A percentile compares a stretch with the other conserved stretches of the same genome.
Evolutionary conservation across 2,888 invertebrate genomes (phyloP).

Genomic region (Rosalia funebris): DNA sequence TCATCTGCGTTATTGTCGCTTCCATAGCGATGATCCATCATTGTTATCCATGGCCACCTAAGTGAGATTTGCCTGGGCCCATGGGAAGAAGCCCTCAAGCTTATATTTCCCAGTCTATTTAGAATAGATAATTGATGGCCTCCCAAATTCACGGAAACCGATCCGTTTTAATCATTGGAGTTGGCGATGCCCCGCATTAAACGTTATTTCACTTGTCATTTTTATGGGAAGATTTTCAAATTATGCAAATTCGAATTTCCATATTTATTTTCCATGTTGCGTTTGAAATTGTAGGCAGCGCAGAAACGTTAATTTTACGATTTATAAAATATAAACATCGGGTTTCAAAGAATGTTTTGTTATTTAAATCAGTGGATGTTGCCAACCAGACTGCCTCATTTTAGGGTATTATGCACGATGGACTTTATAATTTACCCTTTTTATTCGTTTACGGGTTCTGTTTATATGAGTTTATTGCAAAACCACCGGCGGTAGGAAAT

Average conservation of each 20-base stretch:
- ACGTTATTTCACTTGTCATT: conserved; percentile 6
- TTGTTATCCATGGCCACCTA: conserved; percentile 52
- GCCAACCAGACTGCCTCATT: conserved; percentile 13
- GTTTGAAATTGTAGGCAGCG: conserved; percentile 10
- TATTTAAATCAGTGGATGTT: conserved; percentile 17
- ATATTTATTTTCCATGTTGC: conserved; percentile 4
- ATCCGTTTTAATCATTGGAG: conserved; percentile 31
- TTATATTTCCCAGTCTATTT: conserved; percentile 44
- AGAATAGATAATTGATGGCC: conserved; percentile 52
- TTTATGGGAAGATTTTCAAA: neutral
- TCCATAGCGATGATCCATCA: conserved; percentile 50
- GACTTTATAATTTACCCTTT: conserved; percentile 14
- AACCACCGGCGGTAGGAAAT: neutral
- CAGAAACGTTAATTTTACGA: conserved; percentile 4
- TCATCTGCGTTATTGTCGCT: conserved; percentile 40
- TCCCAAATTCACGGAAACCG: conserved; percentile 32
- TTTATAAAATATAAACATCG: conserved; percentile 10
- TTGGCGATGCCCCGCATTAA: conserved; percentile 8
- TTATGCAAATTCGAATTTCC: conserved; percentile 14
- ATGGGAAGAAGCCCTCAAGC: conserved; percentile 40
- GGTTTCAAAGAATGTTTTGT: conserved; percentile 18
- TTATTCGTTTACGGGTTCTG: conserved; percentile 12
- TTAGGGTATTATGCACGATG: conserved; percentile 9
- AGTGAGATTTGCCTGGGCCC: conserved; percentile 54
- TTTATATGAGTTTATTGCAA: neutral